These are phyloP conservation scores for Emydocephalus ijimae DNA, from an alignment of 2,113 vertebrate genomes.

Conservation along the genomic window DNA sequence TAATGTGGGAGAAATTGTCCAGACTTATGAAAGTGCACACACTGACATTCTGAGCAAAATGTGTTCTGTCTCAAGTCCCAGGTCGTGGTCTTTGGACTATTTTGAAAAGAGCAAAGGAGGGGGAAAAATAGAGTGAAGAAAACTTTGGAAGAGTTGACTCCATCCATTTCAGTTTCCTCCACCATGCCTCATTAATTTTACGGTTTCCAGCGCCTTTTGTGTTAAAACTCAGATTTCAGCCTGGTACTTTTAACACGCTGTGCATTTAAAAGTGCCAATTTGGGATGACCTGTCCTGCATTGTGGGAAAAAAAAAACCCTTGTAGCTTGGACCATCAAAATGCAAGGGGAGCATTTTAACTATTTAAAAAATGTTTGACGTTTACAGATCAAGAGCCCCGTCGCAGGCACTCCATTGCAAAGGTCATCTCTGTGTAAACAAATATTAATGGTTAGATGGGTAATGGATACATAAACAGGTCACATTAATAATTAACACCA, in stretches of 20 bases:
- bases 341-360: conserved; percentile 50
- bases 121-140: not conserved
- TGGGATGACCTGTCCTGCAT: not conserved
- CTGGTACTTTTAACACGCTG: not conserved
- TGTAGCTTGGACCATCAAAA: conserved; percentile 37
- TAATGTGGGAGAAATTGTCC: conserved; percentile 23
- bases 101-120: not conserved
- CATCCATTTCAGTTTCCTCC: not conserved
- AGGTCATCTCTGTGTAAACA: conserved; percentile 97
- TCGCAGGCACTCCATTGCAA: conserved; percentile 76
- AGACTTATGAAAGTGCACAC: conserved; percentile 22
- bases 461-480: conserved; percentile 91
- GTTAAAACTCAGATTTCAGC: not conserved
- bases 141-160: not conserved
- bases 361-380: conserved; percentile 72
- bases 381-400: conserved; percentile 79
- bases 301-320: not conserved
- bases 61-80: not conserved
- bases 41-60: conserved; percentile 21
- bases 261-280: not conserved
- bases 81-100: not conserved
- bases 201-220: not conserved
- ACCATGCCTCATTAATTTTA: not conserved
- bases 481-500: conserved; percentile 96
- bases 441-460: conserved; percentile 99